phyloP scores from a whole-genome alignment of 2,888 invertebrate species.

The Ectropis crepuscularia region DNA sequence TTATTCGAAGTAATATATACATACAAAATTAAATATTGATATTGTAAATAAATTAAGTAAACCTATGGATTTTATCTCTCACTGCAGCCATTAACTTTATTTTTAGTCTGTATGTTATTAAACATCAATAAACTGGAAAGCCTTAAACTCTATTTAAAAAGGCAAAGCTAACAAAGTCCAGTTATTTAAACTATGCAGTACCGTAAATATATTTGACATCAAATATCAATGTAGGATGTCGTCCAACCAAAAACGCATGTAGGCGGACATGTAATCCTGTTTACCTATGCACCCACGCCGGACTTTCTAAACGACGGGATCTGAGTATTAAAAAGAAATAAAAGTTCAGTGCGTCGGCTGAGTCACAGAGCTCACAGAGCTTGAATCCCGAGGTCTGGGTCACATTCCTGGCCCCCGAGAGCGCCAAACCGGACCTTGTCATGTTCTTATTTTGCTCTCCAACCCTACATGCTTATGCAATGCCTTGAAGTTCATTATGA shows the following conservation, averaged over 20 bases:
- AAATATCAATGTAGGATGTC: constrained; percentile 47
- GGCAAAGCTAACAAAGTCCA: not conserved
- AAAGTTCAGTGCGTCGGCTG: constrained; percentile 56
- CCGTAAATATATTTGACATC: constrained; percentile 38
- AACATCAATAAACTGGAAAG: too few species aligned
- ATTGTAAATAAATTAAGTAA: too few species aligned
- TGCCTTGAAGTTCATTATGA: constrained; percentile 42
- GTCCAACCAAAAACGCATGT: constrained; percentile 55
- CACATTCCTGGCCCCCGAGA: constrained; percentile 74
- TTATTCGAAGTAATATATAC: too few species aligned
- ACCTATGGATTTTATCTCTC: too few species aligned
- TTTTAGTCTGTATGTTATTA: too few species aligned
- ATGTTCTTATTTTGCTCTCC: constrained; percentile 52
- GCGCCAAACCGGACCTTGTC: constrained; percentile 64
- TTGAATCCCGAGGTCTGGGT: constrained; percentile 77
- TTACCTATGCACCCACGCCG: constrained; percentile 73
- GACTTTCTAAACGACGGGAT: constrained; percentile 73
- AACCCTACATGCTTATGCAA: constrained; percentile 57
- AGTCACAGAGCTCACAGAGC: constrained; percentile 60
- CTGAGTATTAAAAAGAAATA: constrained; percentile 53
- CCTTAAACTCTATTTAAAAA: not conserved
- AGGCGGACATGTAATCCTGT: constrained; percentile 66
- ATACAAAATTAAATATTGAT: too few species aligned
- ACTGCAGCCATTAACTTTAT: too few species aligned
- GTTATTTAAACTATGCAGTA: constrained; percentile 5